These are phyloP conservation scores for Strix aluco DNA, from an alignment of 2,113 vertebrate species.

Conservation along the genomic window DNA sequence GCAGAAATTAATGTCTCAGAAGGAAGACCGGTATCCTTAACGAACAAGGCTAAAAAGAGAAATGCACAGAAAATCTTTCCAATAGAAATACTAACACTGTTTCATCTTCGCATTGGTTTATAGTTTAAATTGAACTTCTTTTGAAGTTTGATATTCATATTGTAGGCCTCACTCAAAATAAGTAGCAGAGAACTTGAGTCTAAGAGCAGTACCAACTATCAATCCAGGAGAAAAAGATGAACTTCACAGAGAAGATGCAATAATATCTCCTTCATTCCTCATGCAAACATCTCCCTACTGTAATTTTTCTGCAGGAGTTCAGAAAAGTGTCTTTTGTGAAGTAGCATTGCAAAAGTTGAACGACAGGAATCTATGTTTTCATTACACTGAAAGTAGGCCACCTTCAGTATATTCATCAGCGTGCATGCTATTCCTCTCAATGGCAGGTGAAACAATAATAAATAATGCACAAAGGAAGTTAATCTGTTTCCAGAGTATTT, in stretches of 20 bases:
- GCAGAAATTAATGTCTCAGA: not conserved
- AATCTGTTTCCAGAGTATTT: slow-evolving; percentile 51
- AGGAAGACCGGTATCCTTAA: not conserved
- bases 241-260: not conserved
- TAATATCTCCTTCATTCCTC: not conserved
- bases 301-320: not conserved
- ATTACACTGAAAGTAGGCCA: not conserved
- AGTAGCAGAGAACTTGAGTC: not conserved
- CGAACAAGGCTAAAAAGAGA: not conserved
- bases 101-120: not conserved
- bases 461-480: slow-evolving; percentile 58
- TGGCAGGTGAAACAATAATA: slow-evolving; percentile 53
- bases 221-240: not conserved
- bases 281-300: not conserved
- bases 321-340: not conserved
- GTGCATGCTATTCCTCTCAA: not conserved
- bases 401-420: not conserved
- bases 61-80: not conserved
- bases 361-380: not conserved
- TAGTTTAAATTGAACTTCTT: not conserved
- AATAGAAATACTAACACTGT: not conserved
- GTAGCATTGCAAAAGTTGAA: not conserved
- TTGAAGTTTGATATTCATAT: not conserved
- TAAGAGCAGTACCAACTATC: not conserved
- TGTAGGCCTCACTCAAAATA: not conserved